These are phyloP conservation scores for Etheostoma spectabile DNA, from an alignment of 2,113 vertebrate species.

Conservation along the genomic window DNA sequence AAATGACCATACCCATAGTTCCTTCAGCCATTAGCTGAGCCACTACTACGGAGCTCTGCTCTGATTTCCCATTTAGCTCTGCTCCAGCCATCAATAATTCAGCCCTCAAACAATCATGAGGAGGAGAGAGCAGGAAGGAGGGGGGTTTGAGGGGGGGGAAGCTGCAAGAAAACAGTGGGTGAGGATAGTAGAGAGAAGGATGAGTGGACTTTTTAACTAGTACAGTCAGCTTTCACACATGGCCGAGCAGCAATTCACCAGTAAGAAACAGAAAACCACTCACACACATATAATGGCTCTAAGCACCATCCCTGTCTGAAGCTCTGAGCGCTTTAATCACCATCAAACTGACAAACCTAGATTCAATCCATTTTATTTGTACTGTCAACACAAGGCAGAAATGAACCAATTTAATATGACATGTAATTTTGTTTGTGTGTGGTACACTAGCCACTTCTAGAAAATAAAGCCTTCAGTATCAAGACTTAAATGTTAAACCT, in stretches of 20 bases:
- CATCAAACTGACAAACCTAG: constrained; percentile 1
- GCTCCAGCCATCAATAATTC: constrained; percentile 80
- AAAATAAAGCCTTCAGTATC: constrained; percentile 17
- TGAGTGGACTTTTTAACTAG: constrained; percentile 64
- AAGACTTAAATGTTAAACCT: constrained; percentile 12
- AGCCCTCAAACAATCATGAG: constrained; percentile 74
- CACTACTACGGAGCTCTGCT: constrained; percentile 42
- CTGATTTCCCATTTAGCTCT: constrained; percentile 79
- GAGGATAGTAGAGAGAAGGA: constrained; percentile 56
- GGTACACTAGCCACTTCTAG: neutral
- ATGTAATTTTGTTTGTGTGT: neutral
- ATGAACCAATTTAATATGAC: neutral
- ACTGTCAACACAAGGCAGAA: neutral
- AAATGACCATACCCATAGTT: constrained; percentile 38
- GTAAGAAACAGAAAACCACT: constrained; percentile 53
- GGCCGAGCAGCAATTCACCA: constrained; percentile 49
- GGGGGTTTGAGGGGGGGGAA: neutral
- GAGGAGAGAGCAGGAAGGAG: constrained; percentile 32
- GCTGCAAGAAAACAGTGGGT: constrained; percentile 57
- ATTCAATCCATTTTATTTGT: neutral
- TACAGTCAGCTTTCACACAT: constrained; percentile 69
- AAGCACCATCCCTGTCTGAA: constrained; percentile 35
- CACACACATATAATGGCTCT: constrained; percentile 46
- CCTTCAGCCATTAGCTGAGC: constrained; percentile 34
- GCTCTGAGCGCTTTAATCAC: constrained; percentile 21